Base-by-base conservation (phyloP, 2,113 vertebrate species). In the Cyphotilapia sp. region DNA sequence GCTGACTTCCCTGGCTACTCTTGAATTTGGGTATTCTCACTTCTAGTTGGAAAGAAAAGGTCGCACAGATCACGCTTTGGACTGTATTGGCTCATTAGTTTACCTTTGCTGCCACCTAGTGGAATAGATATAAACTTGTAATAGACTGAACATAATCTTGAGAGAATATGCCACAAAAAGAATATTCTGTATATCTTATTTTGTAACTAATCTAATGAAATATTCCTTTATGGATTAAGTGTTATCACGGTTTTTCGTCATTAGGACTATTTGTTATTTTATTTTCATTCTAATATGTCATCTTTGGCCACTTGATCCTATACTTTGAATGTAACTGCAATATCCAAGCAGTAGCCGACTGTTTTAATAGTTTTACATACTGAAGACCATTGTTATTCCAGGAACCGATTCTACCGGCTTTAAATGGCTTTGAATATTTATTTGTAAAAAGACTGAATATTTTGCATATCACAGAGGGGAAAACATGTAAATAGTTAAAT, bases 101-200 rank as follows among this genome's bases (percentile, higher is more conserved):
- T 88, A 63, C 35, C 13, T 89, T 45, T 91, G n/a, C 29, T 85
- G 91, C 93, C 95, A 92, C 84, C 95, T 92, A 53, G 90, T 94
- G 95, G 93, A 29, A 12, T 1, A 19, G 2, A 84, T 29, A 3
- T 22, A 1, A 33, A 78, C 35, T 57, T 11, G 1, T 12, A 19
- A 80, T 80, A 17, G 9, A 31, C 33, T 8, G 7, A 54, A 40
- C 9, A 45, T 42, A n/a, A 33, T 29, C 5, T 66, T 35, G 51
- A 82, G n/a, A 57, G 12, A 47, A n/a, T 22, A 76, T 35, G 6
- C 9, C 78, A 87, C 27, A 47, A 22, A 69, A 11, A 7, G 2
- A 7, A 80, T 8, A 38, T 22, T 6, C 49, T 17, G 29, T 17
- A n/a, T 17, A 19, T 49, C 49, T 82, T 80, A 29, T 29, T 80